These are phyloP conservation scores for Yoshiicerus persimilis DNA, from an alignment of 1,140 invertebrate species.

Conservation along the genomic window DNA sequence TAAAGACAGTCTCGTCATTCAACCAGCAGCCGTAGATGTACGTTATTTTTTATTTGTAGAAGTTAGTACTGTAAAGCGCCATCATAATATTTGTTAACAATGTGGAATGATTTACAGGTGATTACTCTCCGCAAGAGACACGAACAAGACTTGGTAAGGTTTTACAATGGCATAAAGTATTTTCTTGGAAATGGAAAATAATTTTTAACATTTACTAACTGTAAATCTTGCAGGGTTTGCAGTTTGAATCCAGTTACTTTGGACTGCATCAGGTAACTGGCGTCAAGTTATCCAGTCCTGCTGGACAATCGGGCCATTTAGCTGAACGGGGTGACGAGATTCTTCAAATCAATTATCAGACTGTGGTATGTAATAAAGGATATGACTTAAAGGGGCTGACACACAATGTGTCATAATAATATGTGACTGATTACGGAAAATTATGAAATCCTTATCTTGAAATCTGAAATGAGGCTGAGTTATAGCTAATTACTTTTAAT, in stretches of 20 bases:
- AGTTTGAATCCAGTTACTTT: conserved; percentile 46
- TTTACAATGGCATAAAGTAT: not conserved
- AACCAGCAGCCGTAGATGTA: conserved; percentile 46
- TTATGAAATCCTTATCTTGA: not conserved
- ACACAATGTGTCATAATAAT: not conserved
- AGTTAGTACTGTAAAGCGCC: too few species aligned
- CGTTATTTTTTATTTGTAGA: not conserved
- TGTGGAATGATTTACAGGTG: not conserved
- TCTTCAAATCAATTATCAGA: conserved; percentile 48
- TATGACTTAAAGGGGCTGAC: too few species aligned
- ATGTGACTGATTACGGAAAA: not conserved
- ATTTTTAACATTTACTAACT: not conserved
- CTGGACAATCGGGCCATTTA: conserved; percentile 43
- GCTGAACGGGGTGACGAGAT: conserved; percentile 47
- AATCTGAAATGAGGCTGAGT: not conserved
- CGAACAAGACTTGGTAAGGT: conserved; percentile 45
- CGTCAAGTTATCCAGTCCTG: conserved; percentile 39
- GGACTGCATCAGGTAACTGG: conserved; percentile 41
- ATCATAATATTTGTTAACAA: not conserved
- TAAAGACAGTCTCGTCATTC: conserved; percentile 43
- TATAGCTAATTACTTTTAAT: not conserved
- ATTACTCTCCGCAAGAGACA: conserved; percentile 45
- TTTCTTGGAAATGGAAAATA: too few species aligned
- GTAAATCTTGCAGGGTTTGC: conserved; percentile 37
- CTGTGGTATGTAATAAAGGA: conserved; percentile 29